phyloP scores from a whole-genome alignment of 2,888 invertebrate species.

The Microctonus hyperodae region DNA sequence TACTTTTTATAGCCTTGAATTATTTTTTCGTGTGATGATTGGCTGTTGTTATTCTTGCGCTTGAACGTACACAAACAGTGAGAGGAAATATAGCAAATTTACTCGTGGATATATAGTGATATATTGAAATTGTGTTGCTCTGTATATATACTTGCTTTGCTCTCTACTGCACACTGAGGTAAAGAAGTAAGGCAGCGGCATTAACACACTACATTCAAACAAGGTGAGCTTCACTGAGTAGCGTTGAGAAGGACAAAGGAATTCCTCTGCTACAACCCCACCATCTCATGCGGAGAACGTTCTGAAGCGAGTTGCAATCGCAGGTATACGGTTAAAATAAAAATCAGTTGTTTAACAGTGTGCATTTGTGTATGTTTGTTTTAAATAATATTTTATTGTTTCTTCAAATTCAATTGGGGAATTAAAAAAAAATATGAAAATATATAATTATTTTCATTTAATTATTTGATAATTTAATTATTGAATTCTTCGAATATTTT shows the following conservation, averaged over 20 bases:
- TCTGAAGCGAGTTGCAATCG: neutral
- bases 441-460: neutral
- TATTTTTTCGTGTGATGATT: slow-evolving; percentile 26
- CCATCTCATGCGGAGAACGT: neutral
- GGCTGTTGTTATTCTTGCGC: slow-evolving; percentile 31
- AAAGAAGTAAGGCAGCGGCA: neutral
- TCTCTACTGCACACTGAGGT: slow-evolving; percentile 19
- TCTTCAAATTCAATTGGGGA: neutral
- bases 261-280: slow-evolving; percentile 48
- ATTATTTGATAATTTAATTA: neutral
- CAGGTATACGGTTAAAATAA: neutral
- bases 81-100: slow-evolving; percentile 34
- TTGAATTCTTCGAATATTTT: neutral
- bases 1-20: slow-evolving; percentile 38
- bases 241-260: slow-evolving; percentile 55
- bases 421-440: neutral
- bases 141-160: slow-evolving; percentile 10
- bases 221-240: slow-evolving; percentile 24
- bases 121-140: slow-evolving; percentile 1
- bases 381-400: neutral
- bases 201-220: slow-evolving; percentile 8
- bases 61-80: slow-evolving; percentile 44
- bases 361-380: neutral
- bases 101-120: slow-evolving; percentile 11
- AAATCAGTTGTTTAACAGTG: neutral